A percentile compares a stretch with the other conserved stretches of the same genome.
Conservation (phyloP, 2,888 invertebrate genomes). For the Andricus quercusramuli region DNA sequence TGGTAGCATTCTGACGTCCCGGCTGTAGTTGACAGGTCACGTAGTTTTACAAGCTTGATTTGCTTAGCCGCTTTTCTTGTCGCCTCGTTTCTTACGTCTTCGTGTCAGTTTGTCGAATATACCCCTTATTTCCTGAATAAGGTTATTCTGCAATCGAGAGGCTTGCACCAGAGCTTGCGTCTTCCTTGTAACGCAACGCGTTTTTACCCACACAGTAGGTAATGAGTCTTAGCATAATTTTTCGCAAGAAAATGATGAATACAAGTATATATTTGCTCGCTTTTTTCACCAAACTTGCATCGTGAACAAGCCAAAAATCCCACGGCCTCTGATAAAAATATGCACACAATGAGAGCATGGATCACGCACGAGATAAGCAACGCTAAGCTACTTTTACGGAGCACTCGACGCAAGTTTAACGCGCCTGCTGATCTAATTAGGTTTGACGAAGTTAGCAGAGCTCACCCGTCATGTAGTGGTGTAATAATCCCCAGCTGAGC, state of each 20-base stretch:
- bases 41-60: slow-evolving; percentile 37
- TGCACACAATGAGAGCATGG: slow-evolving; percentile 51
- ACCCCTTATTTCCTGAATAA: background rate
- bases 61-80: slow-evolving; percentile 28
- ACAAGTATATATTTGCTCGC: slow-evolving; percentile 52
- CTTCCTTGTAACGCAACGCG: slow-evolving; percentile 40
- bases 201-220: slow-evolving; percentile 54
- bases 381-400: slow-evolving; percentile 62
- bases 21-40: slow-evolving; percentile 29
- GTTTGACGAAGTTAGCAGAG: slow-evolving; percentile 50
- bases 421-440: slow-evolving; percentile 64
- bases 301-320: slow-evolving; percentile 59
- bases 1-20: slow-evolving; percentile 57
- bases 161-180: slow-evolving; percentile 48
- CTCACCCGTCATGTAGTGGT: background rate
- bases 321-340: slow-evolving; percentile 63
- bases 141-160: slow-evolving; percentile 42
- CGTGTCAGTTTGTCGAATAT: background rate
- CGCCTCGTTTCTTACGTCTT: background rate
- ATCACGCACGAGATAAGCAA: slow-evolving; percentile 47
- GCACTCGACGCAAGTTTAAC: slow-evolving; percentile 55
- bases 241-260: slow-evolving; percentile 59
- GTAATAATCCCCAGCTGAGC: background rate
- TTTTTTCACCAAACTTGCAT: slow-evolving; percentile 32
- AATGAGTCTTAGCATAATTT: slow-evolving; percentile 67